These are phyloP conservation scores for Eurystomus gularis DNA, from an alignment of 2,113 vertebrate genomes.

Conservation along the genomic window DNA sequence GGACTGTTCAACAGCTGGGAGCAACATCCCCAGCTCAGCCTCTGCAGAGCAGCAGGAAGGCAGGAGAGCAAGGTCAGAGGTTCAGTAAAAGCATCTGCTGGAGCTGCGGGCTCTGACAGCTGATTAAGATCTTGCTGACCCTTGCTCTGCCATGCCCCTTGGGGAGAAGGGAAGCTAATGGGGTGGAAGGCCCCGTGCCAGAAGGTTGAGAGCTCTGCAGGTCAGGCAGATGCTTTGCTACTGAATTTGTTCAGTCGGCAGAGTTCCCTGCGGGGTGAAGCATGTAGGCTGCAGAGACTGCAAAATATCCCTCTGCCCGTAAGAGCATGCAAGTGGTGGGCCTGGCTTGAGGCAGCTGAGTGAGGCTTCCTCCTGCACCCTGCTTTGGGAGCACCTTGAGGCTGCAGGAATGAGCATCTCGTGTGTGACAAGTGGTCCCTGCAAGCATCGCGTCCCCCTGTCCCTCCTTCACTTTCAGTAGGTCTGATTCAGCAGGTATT, in stretches of 20 bases:
- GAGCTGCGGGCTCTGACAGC: background rate
- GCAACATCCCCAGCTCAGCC: background rate
- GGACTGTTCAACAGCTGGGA: background rate
- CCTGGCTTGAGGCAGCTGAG: background rate
- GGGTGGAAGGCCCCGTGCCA: background rate
- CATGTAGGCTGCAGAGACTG: rapidly evolving
- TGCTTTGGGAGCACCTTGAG: background rate
- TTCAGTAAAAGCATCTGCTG: background rate
- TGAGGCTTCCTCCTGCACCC: background rate
- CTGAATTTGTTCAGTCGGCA: background rate
- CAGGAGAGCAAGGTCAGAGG: background rate
- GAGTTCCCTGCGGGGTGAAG: background rate
- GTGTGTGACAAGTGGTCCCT: background rate
- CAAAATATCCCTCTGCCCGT: background rate
- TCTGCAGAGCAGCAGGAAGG: background rate
- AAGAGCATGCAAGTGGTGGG: background rate
- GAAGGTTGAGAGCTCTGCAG: background rate
- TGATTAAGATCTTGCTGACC: background rate
- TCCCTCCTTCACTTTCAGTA: background rate
- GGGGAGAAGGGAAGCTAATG: background rate
- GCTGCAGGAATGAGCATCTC: background rate
- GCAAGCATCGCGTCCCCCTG: background rate
- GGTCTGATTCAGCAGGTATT: background rate
- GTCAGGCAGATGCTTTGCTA: background rate
- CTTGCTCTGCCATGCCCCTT: rapidly evolving